Evolutionary conservation across 2,113 vertebrate species (phyloP).

Genomic region (Sitta europaea): DNA sequence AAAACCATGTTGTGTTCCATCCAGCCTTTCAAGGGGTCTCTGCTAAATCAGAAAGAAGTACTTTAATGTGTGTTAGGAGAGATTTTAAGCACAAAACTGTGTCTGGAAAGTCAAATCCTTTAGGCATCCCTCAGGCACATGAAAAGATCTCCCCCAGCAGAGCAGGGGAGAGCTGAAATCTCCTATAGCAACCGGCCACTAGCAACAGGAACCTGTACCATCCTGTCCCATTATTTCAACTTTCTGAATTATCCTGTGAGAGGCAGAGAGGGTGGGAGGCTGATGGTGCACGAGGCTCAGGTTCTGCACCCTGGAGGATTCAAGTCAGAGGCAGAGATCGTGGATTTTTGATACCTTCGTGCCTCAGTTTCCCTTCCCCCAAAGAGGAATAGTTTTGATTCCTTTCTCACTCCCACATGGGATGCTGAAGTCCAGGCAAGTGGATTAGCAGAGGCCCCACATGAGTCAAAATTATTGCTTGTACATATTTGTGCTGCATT

Average conservation of each 20-base stretch:
- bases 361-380: neutral
- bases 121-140: neutral
- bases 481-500: neutral
- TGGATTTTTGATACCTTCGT: neutral
- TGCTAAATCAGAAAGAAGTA: slow-evolving; percentile 17
- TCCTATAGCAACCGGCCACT: neutral
- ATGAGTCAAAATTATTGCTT: neutral
- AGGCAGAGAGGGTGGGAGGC: neutral
- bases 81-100: slow-evolving; percentile 3
- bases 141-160: neutral
- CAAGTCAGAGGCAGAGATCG: neutral
- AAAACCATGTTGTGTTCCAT: neutral
- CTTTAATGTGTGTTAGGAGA: slow-evolving; percentile 39
- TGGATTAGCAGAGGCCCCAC: neutral
- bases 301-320: neutral
- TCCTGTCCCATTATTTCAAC: neutral
- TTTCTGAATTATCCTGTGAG: neutral
- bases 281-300: neutral
- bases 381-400: neutral
- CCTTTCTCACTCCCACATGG: neutral
- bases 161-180: neutral
- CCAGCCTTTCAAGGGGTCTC: neutral
- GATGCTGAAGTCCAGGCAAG: neutral
- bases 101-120: slow-evolving; percentile 26
- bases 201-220: slow-evolving; percentile 8